Evolutionary conservation across 2,113 vertebrate genomes (phyloP).

Genomic region (Otolemur garnettii): DNA sequence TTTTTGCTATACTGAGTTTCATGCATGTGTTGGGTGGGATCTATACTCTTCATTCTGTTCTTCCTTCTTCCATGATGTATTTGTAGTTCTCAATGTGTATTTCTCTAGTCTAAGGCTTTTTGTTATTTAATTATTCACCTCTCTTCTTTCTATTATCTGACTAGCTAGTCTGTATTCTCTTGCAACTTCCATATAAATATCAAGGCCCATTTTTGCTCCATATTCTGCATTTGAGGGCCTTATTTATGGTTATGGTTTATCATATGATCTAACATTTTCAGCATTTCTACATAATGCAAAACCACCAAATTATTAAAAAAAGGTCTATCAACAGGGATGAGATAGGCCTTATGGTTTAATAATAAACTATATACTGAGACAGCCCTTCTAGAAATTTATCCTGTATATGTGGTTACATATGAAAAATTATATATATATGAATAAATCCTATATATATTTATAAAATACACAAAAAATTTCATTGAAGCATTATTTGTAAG

Average conservation of each 20-base stretch:
- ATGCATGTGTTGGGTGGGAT: background rate
- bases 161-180: background rate
- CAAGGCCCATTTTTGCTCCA: background rate
- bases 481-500: background rate
- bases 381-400: conserved; percentile 36
- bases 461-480: background rate
- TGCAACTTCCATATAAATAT: background rate
- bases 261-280: background rate
- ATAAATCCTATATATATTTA: too few relatives aligned
- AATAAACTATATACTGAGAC: background rate
- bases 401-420: background rate
- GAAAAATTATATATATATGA: background rate
- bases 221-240: background rate
- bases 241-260: background rate
- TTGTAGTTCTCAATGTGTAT: too few relatives aligned
- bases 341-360: background rate
- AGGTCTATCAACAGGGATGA: background rate
- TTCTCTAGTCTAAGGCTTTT: background rate
- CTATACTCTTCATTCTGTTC: background rate
- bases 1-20: background rate
- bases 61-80: background rate
- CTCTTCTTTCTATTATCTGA: background rate
- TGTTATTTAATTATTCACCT: background rate
- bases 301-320: background rate
- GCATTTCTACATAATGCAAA: background rate